Base-by-base conservation (phyloP, 2,113 vertebrate species). In the Gobiocypris rarus region DNA sequence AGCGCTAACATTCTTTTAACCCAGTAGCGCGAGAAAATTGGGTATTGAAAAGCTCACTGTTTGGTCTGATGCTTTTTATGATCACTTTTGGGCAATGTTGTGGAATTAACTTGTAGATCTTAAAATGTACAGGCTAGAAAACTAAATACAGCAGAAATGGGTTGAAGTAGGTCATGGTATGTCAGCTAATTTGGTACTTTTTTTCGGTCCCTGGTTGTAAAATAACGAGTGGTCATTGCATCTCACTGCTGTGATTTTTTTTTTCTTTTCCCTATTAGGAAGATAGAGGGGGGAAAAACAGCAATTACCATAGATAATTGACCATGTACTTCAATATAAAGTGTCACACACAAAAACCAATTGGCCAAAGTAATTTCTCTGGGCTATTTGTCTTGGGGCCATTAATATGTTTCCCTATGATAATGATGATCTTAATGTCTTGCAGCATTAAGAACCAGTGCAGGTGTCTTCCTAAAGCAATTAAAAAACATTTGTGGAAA, bases 401-500 rank as follows among this genome's bases (percentile, higher is more conserved):
- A 22, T 58, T 79, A n/a, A 24, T 81, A 73, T 9, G 43, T 84
- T 70, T 76, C 24, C 43, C 31, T 19, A 24, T 63, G 56, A 28
- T 79, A 74, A 71, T 85, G 28, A 54, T 71, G 71, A 75, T 78
- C 58, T 71, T 63, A 71, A 83, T 85, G 31, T 75, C 41, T 61
- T 28, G 15, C 74, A 69, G 22, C 26, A 71, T 78, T 85, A 81
- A 75, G 63, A 81, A 31, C 31, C 54, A 50, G 26, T 83, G 76
- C 56, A 43, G 75, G 79, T 59, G 67, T 45, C 34, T 56, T 84
- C 74, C n/a, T 84, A 52, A 81, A 83, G 65, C 76, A 70, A 88
- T 87, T 85, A 85, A 85, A 88, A 74, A 56, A 17, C 24, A 58
- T 67, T 85, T n/a, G 48, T 59, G 59, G 31, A 17, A 52, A 73